Base-by-base conservation (phyloP, 2,797 vertebrate genomes). In the Syngnathus rostellatus region DNA sequence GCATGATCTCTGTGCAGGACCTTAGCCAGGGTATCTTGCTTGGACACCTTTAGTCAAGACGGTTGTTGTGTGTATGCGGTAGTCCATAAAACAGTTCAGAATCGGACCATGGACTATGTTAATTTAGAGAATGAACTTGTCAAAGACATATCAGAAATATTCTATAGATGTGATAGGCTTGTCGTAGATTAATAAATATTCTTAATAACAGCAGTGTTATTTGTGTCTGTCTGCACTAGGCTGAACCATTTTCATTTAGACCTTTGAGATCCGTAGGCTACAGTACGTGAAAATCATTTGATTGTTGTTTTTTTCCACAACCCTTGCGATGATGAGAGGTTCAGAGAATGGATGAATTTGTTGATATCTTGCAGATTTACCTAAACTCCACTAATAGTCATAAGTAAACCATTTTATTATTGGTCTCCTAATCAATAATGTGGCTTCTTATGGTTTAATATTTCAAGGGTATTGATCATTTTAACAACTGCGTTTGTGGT, bases 341-440 rank as follows among this genome's bases (percentile, higher is more conserved):
- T 45, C 12, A 14, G 43, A 45, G 43, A 45, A 12, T 45, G 43
- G 4, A 5, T 45, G 43, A 16, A 45, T 45, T 16, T 45, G 3
- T 45, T 45, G n/a, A 76, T 74, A 74, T 83, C 61, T 69, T 69
- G 79, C 88, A 85, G 77, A 82, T 88, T 88, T 86, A 85, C 86
- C 87, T 85, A 79, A 81, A 89, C 81, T 83, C 73, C 76, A 67
- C 84, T 85, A 86, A 89, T 88, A 86, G 86, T 92, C 91, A 93
- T 94, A 94, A 48, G 94, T 96, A 95, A 98, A 98, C 93, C 90
- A 88, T 94, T 97, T 95, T 94, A 97, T 95, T 94, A 96, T 94
- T 89, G 90, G 91, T 88, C 91, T 89, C 81, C 84, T 87, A 90
- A 94, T 98, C 95, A 93, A 96, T 98, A 94, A 86, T 91, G 95